Percentiles rank a stretch among this genome's conserved stretches.
Conservation (phyloP, 1,140 invertebrate genomes). For the Elymnias hypermnestra region DNA sequence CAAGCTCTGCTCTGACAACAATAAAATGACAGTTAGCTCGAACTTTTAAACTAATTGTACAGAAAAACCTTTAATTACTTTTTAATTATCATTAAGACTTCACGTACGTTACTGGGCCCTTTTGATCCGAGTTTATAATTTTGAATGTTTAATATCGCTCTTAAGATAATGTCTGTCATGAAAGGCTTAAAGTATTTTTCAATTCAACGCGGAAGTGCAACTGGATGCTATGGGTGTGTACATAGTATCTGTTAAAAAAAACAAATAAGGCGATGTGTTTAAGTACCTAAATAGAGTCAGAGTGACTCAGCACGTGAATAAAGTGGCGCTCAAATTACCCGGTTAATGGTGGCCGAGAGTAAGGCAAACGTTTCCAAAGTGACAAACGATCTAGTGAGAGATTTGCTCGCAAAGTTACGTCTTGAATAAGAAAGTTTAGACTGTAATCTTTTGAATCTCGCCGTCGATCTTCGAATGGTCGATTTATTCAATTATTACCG, state of each 20-base stretch:
- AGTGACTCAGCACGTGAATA: not conserved
- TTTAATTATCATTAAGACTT: too few species aligned
- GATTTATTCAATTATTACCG: not conserved
- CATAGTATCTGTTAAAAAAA: not conserved
- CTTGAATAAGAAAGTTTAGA: slow-evolving; percentile 1
- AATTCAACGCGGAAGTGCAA: too few species aligned
- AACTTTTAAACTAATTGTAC: too few species aligned
- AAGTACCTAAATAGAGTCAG: not conserved
- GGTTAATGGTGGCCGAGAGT: not conserved
- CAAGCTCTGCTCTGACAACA: too few species aligned
- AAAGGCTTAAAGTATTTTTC: too few species aligned
- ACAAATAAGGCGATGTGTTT: not conserved
- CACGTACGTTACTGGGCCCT: too few species aligned
- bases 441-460: not conserved
- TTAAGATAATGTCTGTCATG: too few species aligned
- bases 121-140: too few species aligned
- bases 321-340: slow-evolving; percentile 1
- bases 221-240: too few species aligned
- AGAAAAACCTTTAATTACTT: too few species aligned
- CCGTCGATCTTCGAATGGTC: not conserved
- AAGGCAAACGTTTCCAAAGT: not conserved
- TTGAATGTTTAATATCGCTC: too few species aligned
- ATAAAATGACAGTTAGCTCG: too few species aligned
- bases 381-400: slow-evolving; percentile 1
- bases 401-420: not conserved